Evolutionary conservation across 2,888 invertebrate genomes (phyloP).

Genomic region (Adineta ricciae): DNA sequence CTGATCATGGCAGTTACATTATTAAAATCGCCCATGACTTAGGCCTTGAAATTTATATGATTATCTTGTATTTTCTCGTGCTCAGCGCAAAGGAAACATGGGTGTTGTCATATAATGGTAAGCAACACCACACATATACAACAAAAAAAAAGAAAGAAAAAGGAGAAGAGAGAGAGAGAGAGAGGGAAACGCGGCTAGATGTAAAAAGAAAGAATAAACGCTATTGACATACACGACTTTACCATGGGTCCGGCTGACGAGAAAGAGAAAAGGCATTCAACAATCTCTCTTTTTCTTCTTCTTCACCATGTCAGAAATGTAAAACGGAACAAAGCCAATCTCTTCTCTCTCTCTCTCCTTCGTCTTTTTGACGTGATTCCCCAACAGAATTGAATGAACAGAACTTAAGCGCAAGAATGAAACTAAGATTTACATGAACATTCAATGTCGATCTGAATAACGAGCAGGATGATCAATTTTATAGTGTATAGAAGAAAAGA

Average conservation of each 20-base stretch:
- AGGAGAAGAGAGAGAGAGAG: not conserved
- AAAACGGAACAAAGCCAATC: constrained; percentile 3
- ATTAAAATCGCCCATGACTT: not conserved
- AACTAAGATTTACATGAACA: not conserved
- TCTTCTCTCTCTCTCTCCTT: not conserved
- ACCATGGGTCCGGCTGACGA: not conserved
- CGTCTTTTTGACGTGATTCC: not conserved
- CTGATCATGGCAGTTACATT: not conserved
- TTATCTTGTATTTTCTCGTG: not conserved
- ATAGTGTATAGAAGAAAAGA: not conserved
- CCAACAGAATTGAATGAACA: constrained; percentile 2
- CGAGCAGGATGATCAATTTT: constrained; percentile 5
- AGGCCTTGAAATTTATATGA: constrained; percentile 5
- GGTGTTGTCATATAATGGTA: not conserved
- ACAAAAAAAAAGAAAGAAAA: not conserved
- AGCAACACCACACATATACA: not conserved
- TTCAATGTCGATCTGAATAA: not conserved
- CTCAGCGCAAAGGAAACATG: not conserved
- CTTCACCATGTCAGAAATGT: not conserved
- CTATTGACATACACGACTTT: constrained; percentile 12
- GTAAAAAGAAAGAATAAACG: not conserved
- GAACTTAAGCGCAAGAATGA: not conserved
- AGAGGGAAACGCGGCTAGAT: not conserved
- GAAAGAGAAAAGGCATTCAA: constrained; percentile 1
- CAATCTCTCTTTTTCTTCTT: not conserved